A percentile compares a stretch with the other conserved stretches of the same genome.
phyloP scores from a whole-genome alignment of 2,888 invertebrate genomes.

The Pyrochroa serraticornis region DNA sequence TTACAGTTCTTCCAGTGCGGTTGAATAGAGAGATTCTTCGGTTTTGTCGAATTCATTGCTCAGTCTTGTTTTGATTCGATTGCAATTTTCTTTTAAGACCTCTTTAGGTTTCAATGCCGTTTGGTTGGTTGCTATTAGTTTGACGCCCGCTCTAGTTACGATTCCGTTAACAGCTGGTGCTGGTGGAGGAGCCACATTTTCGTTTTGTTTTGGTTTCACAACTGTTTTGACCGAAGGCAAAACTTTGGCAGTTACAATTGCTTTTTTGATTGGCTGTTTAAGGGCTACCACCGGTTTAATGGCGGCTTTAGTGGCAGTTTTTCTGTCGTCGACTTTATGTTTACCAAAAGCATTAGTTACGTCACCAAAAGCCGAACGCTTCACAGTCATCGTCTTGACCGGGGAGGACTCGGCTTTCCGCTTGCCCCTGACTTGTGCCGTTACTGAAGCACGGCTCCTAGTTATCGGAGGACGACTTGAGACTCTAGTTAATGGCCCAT shows the following conservation, averaged over 20 bases:
- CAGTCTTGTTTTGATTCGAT: conserved; percentile 61
- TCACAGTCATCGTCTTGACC: conserved; percentile 71
- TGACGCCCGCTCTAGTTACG: too few species aligned
- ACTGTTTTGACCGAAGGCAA: conserved; percentile 53
- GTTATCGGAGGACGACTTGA: conserved; percentile 57
- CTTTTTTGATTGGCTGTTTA: conserved; percentile 26
- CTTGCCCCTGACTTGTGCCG: conserved; percentile 61
- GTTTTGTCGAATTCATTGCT: conserved; percentile 76
- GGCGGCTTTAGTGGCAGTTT: conserved; percentile 30
- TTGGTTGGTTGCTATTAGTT: conserved; percentile 43
- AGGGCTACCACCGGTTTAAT: conserved; percentile 19
- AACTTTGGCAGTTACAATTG: conserved; percentile 39
- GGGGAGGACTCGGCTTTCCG: conserved; percentile 84
- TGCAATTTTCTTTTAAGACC: conserved; percentile 49
- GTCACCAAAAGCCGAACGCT: conserved; percentile 86
- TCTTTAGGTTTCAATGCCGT: conserved; percentile 54
- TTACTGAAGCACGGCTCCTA: conserved; percentile 58
- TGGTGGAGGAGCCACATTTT: conserved; percentile 51
- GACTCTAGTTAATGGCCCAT: conserved; percentile 33
- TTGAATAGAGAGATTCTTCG: conserved; percentile 77
- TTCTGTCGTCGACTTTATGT: conserved; percentile 34
- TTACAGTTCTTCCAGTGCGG: conserved; percentile 78
- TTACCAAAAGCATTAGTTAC: conserved; percentile 73
- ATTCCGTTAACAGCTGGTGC: conserved; percentile 43
- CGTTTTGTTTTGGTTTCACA: conserved; percentile 53